Evolutionary conservation across 2,113 vertebrate genomes (phyloP), one percentile per base, ranked within the genome.

Genomic region (Herpailurus yagouaroundi): DNA sequence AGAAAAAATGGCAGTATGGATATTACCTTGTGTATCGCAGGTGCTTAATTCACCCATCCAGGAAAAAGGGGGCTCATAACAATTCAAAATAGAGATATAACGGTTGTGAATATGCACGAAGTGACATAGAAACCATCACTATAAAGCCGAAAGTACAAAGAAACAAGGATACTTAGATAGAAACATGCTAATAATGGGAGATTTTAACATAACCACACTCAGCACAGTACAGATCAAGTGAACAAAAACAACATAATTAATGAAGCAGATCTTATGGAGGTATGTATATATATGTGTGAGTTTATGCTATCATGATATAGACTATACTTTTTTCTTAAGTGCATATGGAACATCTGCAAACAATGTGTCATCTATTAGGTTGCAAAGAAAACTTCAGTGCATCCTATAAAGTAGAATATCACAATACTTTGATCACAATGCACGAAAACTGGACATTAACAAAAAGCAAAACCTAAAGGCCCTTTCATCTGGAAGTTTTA

Each of bases 381-480:
- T 33, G 93, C 57, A 38, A 50, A 91, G 79, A n/a, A 87, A 80
- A 68, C 11, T 57, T 82, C 77, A 89, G 7, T 89, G 76, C 85
- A 38, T 77, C 89, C 36, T 48, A 16, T 38, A 45, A 71, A 63
- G 41, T 31, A 52, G 57, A 94, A 60, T 90, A 69, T 57, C 38
- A 29, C 29, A 73, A 6, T 81, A 68, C 23, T 92, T 52, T 89
- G 83, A 95, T 57, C 63, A 76, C 0, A 66, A 1, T 45, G 12
- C 7, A 27, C 48, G 80, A 84, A 79, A 73, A 80, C 18, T 55
- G 18, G 33, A 31, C 29, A 64, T 85, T 88, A 87, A 83, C 23
- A 90, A 71, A 83, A 79, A 48, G 31, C 88, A 38, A 55, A 52
- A 63, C 10, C 11, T 8, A 63, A 87, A 87, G 66, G 45, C 14